Percentiles rank a stretch among this genome's conserved stretches.
These are phyloP conservation scores for Hydrotaea diabolus DNA, from an alignment of 2,888 invertebrate species.

Conservation along the genomic window DNA sequence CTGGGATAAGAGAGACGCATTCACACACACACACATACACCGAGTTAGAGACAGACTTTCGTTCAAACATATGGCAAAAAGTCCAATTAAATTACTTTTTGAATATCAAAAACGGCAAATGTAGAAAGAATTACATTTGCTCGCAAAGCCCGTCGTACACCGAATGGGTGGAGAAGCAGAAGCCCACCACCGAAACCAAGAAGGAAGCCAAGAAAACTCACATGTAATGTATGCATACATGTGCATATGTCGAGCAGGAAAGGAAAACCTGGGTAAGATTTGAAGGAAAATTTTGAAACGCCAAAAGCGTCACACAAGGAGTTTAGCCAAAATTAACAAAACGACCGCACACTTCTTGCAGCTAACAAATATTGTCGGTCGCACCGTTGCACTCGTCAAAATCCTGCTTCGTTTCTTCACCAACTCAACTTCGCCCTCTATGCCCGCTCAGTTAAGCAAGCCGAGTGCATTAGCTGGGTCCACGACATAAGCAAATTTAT, in stretches of 20 bases:
- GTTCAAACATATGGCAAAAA: slow-evolving; percentile 40
- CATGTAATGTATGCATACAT: background rate
- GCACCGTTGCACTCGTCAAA: background rate
- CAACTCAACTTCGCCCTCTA: background rate
- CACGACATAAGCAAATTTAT: background rate
- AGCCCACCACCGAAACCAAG: slow-evolving; percentile 33
- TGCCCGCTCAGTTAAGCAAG: background rate
- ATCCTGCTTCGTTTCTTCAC: background rate
- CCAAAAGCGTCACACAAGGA: slow-evolving; percentile 64
- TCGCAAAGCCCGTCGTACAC: slow-evolving; percentile 42
- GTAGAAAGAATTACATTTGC: slow-evolving; percentile 46
- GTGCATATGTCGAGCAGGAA: background rate
- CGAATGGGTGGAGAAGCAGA: slow-evolving; percentile 67
- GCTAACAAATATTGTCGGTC: slow-evolving; percentile 33
- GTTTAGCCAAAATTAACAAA: slow-evolving; percentile 59
- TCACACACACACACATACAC: slow-evolving; percentile 34
- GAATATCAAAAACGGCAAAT: slow-evolving; percentile 62
- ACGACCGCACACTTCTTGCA: slow-evolving; percentile 65
- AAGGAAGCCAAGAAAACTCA: slow-evolving; percentile 16
- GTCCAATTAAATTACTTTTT: slow-evolving; percentile 66
- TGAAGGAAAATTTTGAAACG: slow-evolving; percentile 62
- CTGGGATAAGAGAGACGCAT: background rate
- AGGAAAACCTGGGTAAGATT: slow-evolving; percentile 42
- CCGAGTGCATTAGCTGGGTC: background rate
- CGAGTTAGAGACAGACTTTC: slow-evolving; percentile 23